phyloP scores from a whole-genome alignment of 2,797 vertebrate genomes.

The Neostethus bicornis region DNA sequence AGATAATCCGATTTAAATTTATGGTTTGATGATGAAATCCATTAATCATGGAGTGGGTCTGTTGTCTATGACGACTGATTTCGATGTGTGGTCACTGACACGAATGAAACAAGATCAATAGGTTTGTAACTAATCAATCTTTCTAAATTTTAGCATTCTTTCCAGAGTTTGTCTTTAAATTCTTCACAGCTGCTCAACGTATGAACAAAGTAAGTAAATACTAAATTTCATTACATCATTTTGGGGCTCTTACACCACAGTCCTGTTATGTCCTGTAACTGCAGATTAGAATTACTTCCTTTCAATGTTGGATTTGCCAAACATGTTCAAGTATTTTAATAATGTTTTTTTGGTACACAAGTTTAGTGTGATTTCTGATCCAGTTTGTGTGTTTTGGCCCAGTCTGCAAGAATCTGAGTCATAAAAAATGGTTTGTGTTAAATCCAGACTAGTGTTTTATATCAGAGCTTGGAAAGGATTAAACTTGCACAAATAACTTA shows the following conservation, averaged over 20 bases:
- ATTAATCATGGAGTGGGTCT: conserved; percentile 18
- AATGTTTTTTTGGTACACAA: conserved; percentile 17
- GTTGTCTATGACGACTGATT: conserved; percentile 45
- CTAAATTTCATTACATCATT: neutral
- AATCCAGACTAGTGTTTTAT: conserved; percentile 35
- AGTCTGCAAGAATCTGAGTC: neutral
- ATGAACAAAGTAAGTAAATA: neutral
- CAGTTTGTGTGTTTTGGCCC: conserved; percentile 26
- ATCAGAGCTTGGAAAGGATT: conserved; percentile 47
- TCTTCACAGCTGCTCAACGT: neutral
- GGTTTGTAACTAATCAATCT: neutral
- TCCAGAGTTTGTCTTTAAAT: neutral
- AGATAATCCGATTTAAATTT: conserved; percentile 44
- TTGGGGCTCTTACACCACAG: neutral
- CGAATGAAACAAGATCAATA: neutral
- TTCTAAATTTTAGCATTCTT: neutral
- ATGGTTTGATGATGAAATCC: conserved; percentile 49
- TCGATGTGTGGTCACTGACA: conserved; percentile 15
- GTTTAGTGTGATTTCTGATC: conserved; percentile 19
- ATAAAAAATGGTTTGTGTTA: conserved; percentile 12
- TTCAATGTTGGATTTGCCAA: conserved; percentile 7
- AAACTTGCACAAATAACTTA: conserved; percentile 12
- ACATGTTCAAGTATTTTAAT: neutral
- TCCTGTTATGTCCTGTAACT: neutral
- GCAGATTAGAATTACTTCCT: neutral